Percentiles rank a stretch among this genome's conserved stretches.
phyloP scores from a whole-genome alignment of 2,113 vertebrate species.

The Thamnaconus septentrionalis region DNA sequence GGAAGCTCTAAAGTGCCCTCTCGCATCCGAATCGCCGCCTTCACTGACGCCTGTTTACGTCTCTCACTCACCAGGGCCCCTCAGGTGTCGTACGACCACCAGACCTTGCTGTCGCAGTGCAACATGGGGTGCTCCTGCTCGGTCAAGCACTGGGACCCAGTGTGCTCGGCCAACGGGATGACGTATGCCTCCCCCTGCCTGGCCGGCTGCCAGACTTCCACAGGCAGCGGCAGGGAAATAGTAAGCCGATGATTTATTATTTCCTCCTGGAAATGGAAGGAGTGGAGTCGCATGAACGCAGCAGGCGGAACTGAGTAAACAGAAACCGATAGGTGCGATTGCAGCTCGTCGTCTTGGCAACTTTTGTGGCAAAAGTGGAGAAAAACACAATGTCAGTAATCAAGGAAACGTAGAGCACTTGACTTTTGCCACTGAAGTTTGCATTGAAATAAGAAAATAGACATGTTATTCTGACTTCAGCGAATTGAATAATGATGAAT shows the following conservation, averaged over 20 bases:
- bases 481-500: too few relatives aligned
- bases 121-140: conserved; percentile 87
- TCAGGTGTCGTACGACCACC: conserved; percentile 62
- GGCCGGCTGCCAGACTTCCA: conserved; percentile 84
- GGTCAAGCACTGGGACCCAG: conserved; percentile 88
- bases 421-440: too few relatives aligned
- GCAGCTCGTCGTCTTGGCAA: too few relatives aligned
- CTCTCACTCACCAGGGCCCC: conserved; percentile 61
- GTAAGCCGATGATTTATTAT: conserved; percentile 68
- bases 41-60: conserved; percentile 1
- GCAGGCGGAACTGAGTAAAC: too few relatives aligned
- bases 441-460: too few relatives aligned
- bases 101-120: conserved; percentile 83
- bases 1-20: neutral
- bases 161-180: conserved; percentile 88
- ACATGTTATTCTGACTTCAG: too few relatives aligned
- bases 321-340: too few relatives aligned
- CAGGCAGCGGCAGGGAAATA: conserved; percentile 73
- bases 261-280: neutral
- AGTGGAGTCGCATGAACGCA: neutral
- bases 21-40: neutral
- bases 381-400: too few relatives aligned
- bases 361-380: too few relatives aligned
- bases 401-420: too few relatives aligned
- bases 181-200: conserved; percentile 90